Base-by-base conservation (phyloP, 2,888 invertebrate genomes). In the Branchellion lobata region DNA sequence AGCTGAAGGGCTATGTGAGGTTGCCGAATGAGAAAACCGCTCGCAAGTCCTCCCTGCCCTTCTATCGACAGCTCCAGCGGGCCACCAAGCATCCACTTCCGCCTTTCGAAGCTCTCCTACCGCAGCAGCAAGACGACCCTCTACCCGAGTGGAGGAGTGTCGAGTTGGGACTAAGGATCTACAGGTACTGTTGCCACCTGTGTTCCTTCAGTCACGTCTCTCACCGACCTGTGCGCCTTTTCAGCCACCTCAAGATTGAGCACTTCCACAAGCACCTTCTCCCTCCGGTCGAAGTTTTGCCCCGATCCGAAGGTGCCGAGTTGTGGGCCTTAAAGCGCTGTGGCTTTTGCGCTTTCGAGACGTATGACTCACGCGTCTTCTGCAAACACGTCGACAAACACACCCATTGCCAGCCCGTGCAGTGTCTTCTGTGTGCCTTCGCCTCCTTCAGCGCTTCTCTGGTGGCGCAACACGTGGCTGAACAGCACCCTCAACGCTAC, bases 311-410 rank as follows among this genome's bases (percentile, higher is more conserved):
- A 14, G 77, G 57, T 8, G 65, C 57, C 1, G 80, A 78, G 27
- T 71, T 72, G 18, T 68, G 69, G 36, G 80, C 80, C 2, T 27
- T 80, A 57, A 53, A 71, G 24, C 65, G 78, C 1, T 81, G 81
- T 33, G 81, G 81, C 24, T 81, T 81, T 79, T 81, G 81, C 29
- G 11, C 77, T 14, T 81, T 77, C 73, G 77, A 79, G 53, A 40
- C 81, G 1, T 81, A 77, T 73, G 77, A 77, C 31, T 51, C 31
- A 8, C 31, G 51, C 24, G 36, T 75, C 11, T 81, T 81, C 77
- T 34, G 51, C 14, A 29, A 18, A 2, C 81, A 81, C 36, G 79
- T 80, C 5, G n/a, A 27, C 5, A 36, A 27, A 18, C 80, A 80
- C 53, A 78, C 78, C 0, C 27, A 29, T 18, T 51, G 57, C 1